phyloP scores from a whole-genome alignment of 2,888 invertebrate species.

The Drosophila tripunctata region DNA sequence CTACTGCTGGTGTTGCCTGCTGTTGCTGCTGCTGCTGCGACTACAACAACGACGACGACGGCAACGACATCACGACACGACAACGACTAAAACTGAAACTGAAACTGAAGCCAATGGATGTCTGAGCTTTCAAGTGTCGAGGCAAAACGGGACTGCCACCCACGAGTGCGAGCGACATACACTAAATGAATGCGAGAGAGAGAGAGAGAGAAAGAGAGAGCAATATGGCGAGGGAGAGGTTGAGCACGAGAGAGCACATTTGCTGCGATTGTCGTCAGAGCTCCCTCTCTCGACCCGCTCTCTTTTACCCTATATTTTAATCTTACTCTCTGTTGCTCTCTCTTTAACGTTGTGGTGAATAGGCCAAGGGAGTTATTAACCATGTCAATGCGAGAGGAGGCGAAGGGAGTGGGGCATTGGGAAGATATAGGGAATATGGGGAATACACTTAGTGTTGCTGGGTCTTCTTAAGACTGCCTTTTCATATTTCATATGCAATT shows the following conservation, averaged over 20 bases:
- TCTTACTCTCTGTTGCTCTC: no score
- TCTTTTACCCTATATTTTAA: background rate
- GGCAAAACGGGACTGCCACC: slow-evolving; percentile 36
- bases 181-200: background rate
- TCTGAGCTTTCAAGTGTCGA: slow-evolving; percentile 54
- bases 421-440: background rate
- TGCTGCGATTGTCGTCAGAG: slow-evolving; percentile 53
- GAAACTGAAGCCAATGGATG: slow-evolving; percentile 46
- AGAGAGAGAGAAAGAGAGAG: background rate
- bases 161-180: slow-evolving; percentile 10
- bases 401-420: accelerated
- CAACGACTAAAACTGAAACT: slow-evolving; percentile 76
- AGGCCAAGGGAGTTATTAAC: slow-evolving; percentile 65
- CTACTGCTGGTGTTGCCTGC: slow-evolving; percentile 82
- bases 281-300: background rate
- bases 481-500: slow-evolving; percentile 78
- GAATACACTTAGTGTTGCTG: slow-evolving; percentile 18
- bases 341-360: slow-evolving; percentile 60
- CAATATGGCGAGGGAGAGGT: background rate
- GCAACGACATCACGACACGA: slow-evolving; percentile 82
- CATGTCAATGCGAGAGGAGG: background rate
- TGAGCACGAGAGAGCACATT: slow-evolving; percentile 18
- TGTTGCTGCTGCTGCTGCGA: slow-evolving; percentile 82
- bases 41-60: slow-evolving; percentile 74
- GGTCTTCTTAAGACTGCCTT: slow-evolving; percentile 54